A percentile compares a stretch with the other conserved stretches of the same genome.
These are phyloP conservation scores for Ichneumon xanthorius DNA, from an alignment of 2,888 invertebrate species.

Conservation along the genomic window DNA sequence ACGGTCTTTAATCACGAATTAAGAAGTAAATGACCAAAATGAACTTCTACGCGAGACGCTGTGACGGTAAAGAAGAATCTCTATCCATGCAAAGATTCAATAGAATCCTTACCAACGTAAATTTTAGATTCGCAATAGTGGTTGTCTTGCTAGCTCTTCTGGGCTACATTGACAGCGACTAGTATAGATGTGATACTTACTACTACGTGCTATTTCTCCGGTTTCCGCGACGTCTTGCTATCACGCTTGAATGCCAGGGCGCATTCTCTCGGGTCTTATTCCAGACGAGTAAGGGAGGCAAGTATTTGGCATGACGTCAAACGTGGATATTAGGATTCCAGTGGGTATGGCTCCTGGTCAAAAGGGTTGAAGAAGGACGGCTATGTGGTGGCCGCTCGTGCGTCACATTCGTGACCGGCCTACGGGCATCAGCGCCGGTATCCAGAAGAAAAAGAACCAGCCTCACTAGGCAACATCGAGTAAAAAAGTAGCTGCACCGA, in stretches of 20 bases:
- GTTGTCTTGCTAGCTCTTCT: neutral
- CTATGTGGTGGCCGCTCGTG: conserved; percentile 80
- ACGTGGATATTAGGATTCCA: conserved; percentile 84
- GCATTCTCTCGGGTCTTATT: conserved; percentile 78
- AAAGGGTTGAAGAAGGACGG: conserved; percentile 72
- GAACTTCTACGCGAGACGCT: no score
- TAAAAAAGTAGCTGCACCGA: conserved; percentile 55
- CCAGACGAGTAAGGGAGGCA: conserved; percentile 79
- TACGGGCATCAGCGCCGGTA: conserved; percentile 73
- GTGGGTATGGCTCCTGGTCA: conserved; percentile 72
- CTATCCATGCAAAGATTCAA: neutral
- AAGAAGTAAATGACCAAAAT: no score
- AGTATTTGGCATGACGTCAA: conserved; percentile 84
- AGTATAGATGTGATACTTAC: conserved; percentile 4
- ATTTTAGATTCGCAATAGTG: neutral
- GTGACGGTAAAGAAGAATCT: neutral
- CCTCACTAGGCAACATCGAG: conserved; percentile 49
- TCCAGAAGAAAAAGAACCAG: conserved; percentile 31
- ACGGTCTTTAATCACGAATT: no score
- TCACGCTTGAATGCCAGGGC: conserved; percentile 41
- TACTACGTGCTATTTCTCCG: conserved; percentile 2
- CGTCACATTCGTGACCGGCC: conserved; percentile 83
- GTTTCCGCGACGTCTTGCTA: conserved; percentile 28
- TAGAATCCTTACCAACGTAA: neutral
- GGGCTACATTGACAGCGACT: neutral